Evolutionary conservation across 35 echinoderm and acorn worm genomes (phyloP), one percentile per base, ranked within the genome.

Genomic region (Eucidaris tribuloides): DNA sequence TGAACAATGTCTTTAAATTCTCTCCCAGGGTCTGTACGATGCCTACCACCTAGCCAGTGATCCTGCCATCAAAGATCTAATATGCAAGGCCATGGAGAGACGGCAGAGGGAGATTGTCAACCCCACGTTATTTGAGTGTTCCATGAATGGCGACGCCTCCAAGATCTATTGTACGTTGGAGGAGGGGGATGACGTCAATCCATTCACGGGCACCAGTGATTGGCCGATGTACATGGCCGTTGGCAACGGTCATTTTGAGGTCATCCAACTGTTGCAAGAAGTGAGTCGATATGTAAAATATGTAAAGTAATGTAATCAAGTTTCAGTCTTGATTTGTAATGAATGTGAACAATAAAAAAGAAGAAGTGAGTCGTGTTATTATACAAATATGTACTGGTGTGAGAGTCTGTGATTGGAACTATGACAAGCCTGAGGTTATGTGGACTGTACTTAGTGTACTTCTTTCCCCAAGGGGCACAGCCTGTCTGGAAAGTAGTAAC

Each of bases 221-320:
- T 98, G 95, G 95, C 95, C 95, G 5, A 77, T 92, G 19, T 93
- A 93, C 74, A 89, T 98, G 83, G 90, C 90, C 19, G 86, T 82
- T 23, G 95, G 86, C 36, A 98, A 93, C 61, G 90, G 90, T 34
- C 83, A 89, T 56, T 17, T 89, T 19, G 86, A 98, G 43, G 86
- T 98, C 7, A 29, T 98, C 14, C 50, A 93, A 59, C 80, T 98
- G 0, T 77, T 98, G 32, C 82, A 93, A 66, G 81, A 89, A 87
- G 95, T 98, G 84, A 30, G n/a, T n/a, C n/a, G n/a, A n/a, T n/a
- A n/a, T n/a, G n/a, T n/a, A n/a, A n/a, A n/a, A n/a, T n/a, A n/a
- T n/a, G n/a, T n/a, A n/a, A n/a, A n/a, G n/a, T n/a, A n/a, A n/a
- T n/a, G n/a, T n/a, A n/a, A n/a, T n/a, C n/a, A n/a, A n/a, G n/a